phyloP scores from a whole-genome alignment of 1,140 invertebrate species.

The Acromyrmex echinatior region DNA sequence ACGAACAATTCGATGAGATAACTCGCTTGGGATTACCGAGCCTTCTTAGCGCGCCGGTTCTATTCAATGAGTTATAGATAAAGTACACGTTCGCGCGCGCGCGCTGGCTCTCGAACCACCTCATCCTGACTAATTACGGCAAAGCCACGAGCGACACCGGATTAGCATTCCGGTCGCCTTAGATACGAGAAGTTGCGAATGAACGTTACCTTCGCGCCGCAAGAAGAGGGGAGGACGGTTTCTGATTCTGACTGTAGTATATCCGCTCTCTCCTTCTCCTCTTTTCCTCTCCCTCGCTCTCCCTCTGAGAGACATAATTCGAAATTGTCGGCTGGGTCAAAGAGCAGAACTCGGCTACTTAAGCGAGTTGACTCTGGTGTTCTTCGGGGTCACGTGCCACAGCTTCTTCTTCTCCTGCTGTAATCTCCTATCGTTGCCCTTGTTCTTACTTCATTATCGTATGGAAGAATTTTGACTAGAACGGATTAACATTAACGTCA shows the following conservation, averaged over 20 bases:
- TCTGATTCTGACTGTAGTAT: conserved; percentile 80
- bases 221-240: conserved; percentile 58
- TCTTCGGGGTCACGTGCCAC: conserved; percentile 85
- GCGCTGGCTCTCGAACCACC: conserved; percentile 34
- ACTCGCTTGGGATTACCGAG: neutral
- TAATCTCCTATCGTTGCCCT: conserved; percentile 66
- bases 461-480: conserved; percentile 5
- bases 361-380: conserved; percentile 85
- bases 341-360: conserved; percentile 86
- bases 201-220: conserved; percentile 49
- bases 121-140: conserved; percentile 64
- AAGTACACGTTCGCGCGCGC: neutral
- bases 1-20: conserved; percentile 27
- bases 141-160: conserved; percentile 57
- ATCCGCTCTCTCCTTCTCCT: conserved; percentile 76
- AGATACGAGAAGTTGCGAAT: conserved; percentile 63
- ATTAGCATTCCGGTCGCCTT: conserved; percentile 61
- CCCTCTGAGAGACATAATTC: conserved; percentile 85
- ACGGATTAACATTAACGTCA: neutral
- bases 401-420: conserved; percentile 78
- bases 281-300: conserved; percentile 65
- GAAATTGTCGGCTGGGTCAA: conserved; percentile 85
- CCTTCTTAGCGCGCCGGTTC: conserved; percentile 8
- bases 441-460: conserved; percentile 57
- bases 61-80: conserved; percentile 46